phyloP scores from a whole-genome alignment of 2,888 invertebrate species.

The Andrena fulva region DNA sequence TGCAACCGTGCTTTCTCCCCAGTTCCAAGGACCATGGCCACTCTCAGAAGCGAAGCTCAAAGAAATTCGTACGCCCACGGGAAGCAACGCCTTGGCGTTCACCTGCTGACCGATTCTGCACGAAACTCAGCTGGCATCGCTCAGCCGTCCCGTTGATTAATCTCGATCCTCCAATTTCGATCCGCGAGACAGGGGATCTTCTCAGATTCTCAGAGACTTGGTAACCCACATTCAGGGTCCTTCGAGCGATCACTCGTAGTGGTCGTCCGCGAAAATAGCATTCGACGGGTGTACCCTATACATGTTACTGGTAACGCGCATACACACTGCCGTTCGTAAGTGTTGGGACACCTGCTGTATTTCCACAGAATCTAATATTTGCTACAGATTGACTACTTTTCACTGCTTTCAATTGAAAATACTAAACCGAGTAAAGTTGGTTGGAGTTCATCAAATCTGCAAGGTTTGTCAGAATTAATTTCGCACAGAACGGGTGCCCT shows the following conservation, averaged over 20 bases:
- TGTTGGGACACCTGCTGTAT: no score
- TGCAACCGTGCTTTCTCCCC: no score
- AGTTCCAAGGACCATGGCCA: not conserved
- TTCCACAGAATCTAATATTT: no score
- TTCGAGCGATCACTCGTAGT: slow-evolving; percentile 55
- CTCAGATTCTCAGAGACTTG: slow-evolving; percentile 8
- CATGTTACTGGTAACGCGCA: not conserved
- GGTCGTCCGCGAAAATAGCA: slow-evolving; percentile 62
- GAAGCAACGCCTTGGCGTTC: slow-evolving; percentile 17
- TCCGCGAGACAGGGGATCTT: slow-evolving; percentile 29
- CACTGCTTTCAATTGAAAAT: no score
- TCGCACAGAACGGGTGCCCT: no score
- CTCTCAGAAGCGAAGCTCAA: not conserved
- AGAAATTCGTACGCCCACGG: slow-evolving; percentile 20
- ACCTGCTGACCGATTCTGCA: not conserved
- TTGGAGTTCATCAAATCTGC: no score
- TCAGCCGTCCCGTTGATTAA: slow-evolving; percentile 31
- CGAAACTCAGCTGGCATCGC: not conserved
- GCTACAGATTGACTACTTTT: no score
- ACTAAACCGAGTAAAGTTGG: no score
- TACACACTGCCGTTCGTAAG: not conserved
- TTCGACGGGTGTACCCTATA: slow-evolving; percentile 17
- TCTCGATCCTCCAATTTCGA: slow-evolving; percentile 37
- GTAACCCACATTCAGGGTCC: slow-evolving; percentile 65
- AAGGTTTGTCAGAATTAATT: no score